A percentile compares a stretch with the other conserved stretches of the same genome.
These are phyloP conservation scores for Augiades crinisus DNA, from an alignment of 2,888 invertebrate genomes.

Conservation along the genomic window DNA sequence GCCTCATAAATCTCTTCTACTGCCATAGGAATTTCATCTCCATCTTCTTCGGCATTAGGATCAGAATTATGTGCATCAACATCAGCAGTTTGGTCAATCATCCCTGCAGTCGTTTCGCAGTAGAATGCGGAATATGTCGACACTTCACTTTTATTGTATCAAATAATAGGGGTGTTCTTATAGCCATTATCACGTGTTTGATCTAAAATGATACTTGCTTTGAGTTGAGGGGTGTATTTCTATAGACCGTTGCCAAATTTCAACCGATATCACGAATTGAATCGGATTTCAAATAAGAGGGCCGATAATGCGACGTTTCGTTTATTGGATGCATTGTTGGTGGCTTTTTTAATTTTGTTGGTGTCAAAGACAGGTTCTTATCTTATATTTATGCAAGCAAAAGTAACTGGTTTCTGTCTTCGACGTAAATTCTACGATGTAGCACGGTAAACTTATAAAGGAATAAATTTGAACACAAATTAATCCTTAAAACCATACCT, in stretches of 20 bases:
- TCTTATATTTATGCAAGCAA: conserved; percentile 2
- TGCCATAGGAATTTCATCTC: conserved; percentile 36
- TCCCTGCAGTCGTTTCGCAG: conserved; percentile 55
- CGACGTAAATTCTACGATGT: too few species aligned
- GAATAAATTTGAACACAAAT: too few species aligned
- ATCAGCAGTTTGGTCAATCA: conserved; percentile 47
- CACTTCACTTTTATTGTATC: conserved; percentile 82
- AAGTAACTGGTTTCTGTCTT: neutral
- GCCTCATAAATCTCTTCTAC: conserved; percentile 44
- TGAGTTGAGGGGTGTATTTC: conserved; percentile 52
- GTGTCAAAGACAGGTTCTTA: conserved; percentile 31
- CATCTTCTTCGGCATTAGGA: conserved; percentile 30
- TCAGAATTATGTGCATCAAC: conserved; percentile 31
- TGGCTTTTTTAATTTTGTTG: conserved; percentile 38
- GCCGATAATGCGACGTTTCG: conserved; percentile 39
- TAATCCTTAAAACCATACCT: neutral
- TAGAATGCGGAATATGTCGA: conserved; percentile 80
- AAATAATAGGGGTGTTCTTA: conserved; percentile 81
- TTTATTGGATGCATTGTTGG: conserved; percentile 40
- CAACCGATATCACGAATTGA: conserved; percentile 44
- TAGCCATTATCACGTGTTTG: conserved; percentile 80
- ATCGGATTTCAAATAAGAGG: conserved; percentile 43
- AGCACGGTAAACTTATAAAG: too few species aligned
- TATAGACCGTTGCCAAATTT: conserved; percentile 47
- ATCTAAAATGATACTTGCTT: conserved; percentile 79